Percentiles rank a stretch among this genome's conserved stretches.
Evolutionary conservation across 2,888 invertebrate species (phyloP).

Genomic region (Calephelis perditalis): DNA sequence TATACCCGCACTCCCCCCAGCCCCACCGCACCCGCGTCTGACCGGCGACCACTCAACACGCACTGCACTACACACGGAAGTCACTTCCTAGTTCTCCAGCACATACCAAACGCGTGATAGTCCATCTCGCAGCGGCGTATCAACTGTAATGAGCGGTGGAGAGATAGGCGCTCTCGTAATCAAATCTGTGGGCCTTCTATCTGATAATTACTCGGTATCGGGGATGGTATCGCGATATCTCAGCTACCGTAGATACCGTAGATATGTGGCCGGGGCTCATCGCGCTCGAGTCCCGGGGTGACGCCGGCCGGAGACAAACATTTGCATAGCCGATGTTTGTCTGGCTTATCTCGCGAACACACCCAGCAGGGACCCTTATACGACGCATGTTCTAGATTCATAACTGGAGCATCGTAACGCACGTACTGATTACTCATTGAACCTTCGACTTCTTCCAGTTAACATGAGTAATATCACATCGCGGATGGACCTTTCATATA

Average conservation of each 20-base stretch:
- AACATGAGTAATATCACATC: background rate
- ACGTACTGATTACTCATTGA: slow-evolving; percentile 12
- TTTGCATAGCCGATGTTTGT: slow-evolving; percentile 55
- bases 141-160: slow-evolving; percentile 46
- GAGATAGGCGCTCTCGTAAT: slow-evolving; percentile 62
- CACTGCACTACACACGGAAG: slow-evolving; percentile 8
- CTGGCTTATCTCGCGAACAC: slow-evolving; percentile 53
- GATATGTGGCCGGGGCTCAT: slow-evolving; percentile 24
- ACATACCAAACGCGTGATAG: slow-evolving; percentile 21
- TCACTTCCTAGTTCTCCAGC: background rate
- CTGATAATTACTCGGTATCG: slow-evolving; percentile 70
- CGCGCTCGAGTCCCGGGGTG: slow-evolving; percentile 11
- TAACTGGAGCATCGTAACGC: background rate
- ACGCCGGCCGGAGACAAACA: slow-evolving; percentile 52
- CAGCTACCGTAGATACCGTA: slow-evolving; percentile 44
- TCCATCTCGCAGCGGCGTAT: slow-evolving; percentile 36
- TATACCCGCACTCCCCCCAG: background rate
- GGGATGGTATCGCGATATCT: slow-evolving; percentile 64
- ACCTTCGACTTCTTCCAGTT: slow-evolving; percentile 2
- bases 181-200: slow-evolving; percentile 66
- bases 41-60: background rate
- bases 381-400: slow-evolving; percentile 25
- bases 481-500: background rate
- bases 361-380: slow-evolving; percentile 37
- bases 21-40: background rate